A percentile compares a stretch with the other conserved stretches of the same genome.
Conservation (phyloP, 2,113 vertebrate genomes). For the Odontophorus gujanensis region DNA sequence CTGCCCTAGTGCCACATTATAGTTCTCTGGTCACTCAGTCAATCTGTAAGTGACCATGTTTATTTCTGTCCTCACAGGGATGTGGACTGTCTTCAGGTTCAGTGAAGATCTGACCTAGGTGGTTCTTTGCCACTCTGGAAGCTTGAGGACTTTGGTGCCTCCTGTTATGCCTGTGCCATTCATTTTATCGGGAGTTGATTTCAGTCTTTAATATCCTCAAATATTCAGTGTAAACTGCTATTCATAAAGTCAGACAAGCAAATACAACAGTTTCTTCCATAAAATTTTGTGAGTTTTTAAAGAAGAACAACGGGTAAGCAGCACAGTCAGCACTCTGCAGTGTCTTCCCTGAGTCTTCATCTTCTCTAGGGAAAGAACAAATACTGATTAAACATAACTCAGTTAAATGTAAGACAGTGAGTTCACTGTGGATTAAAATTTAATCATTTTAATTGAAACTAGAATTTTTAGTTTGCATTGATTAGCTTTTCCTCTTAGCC, state of each 20-base stretch:
- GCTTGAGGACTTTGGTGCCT: not conserved
- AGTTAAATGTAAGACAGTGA: not conserved
- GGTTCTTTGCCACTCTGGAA: not conserved
- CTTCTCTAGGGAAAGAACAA: not conserved
- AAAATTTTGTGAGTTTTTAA: not conserved
- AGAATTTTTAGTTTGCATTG: not conserved
- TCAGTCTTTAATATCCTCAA: not conserved
- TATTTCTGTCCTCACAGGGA: not conserved
- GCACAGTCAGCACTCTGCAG: not conserved
- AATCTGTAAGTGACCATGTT: fast-evolving
- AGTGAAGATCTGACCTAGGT: not conserved
- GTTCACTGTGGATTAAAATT: not conserved
- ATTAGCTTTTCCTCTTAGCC: not conserved
- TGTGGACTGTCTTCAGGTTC: not conserved
- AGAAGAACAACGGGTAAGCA: not conserved
- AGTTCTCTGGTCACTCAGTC: not conserved
- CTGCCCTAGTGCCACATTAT: not conserved
- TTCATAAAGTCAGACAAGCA: not conserved
- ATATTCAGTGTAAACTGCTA: not conserved
- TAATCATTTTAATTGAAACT: not conserved
- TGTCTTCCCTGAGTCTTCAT: not conserved
- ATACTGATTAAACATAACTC: not conserved
- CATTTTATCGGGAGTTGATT: not conserved
- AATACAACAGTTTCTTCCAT: not conserved
- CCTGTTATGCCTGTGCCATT: not conserved